Conservation (phyloP, 2,113 vertebrate species). For the Forbesichthys agassizii region DNA sequence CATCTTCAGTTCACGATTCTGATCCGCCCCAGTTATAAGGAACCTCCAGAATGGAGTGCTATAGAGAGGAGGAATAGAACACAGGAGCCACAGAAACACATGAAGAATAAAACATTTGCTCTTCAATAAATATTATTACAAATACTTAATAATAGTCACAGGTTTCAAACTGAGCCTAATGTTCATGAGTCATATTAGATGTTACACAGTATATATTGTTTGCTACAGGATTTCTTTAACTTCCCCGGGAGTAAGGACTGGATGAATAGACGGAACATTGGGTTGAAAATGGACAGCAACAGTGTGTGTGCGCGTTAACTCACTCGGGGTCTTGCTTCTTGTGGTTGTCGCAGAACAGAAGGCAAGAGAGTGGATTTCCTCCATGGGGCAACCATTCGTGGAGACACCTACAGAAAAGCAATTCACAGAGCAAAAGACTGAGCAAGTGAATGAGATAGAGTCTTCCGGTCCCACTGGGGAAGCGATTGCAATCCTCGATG, state of each 20-base stretch:
- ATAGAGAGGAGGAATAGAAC: background rate
- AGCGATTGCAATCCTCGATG: no score
- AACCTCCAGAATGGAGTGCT: slow-evolving; percentile 98
- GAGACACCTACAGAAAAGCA: slow-evolving; percentile 82
- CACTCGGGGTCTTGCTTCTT: slow-evolving; percentile 98
- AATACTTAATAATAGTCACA: background rate
- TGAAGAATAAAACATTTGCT: background rate
- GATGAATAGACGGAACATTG: no score
- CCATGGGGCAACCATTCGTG: slow-evolving; percentile 94
- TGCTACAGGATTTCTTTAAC: no score
- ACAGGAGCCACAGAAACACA: background rate
- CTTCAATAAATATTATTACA: background rate
- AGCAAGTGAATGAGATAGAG: background rate
- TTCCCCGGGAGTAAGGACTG: no score
- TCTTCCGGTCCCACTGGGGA: no score
- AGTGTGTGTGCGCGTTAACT: slow-evolving; percentile 58
- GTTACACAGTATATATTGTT: background rate
- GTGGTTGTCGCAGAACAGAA: slow-evolving; percentile 98
- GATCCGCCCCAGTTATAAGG: slow-evolving; percentile 94
- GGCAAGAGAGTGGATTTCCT: slow-evolving; percentile 90
- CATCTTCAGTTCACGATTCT: slow-evolving; percentile 96
- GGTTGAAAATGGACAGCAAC: background rate
- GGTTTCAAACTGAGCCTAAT: background rate
- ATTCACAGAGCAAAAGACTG: background rate
- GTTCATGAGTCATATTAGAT: background rate